Percentiles rank a stretch among this genome's conserved stretches.
These are phyloP conservation scores for Macroglossus sobrinus DNA, from an alignment of 2,113 vertebrate species.

Conservation along the genomic window DNA sequence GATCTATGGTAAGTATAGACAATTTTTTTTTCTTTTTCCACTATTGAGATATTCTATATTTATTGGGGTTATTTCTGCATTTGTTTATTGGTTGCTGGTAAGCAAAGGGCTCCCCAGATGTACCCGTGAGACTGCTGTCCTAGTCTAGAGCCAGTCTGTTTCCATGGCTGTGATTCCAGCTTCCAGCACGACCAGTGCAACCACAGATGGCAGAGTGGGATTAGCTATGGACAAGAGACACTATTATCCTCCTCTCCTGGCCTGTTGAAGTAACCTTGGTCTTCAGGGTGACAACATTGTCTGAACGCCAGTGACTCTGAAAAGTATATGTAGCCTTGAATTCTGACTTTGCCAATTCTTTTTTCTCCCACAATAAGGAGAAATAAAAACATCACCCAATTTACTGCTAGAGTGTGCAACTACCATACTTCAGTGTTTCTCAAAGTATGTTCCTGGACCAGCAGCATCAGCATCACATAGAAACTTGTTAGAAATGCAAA, in stretches of 20 bases:
- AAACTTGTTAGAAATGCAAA: neutral
- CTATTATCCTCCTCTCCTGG: neutral
- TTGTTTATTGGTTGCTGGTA: neutral
- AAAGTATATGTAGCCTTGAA: neutral
- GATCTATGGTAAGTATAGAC: constrained; percentile 91
- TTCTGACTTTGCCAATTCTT: neutral
- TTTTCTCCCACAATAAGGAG: neutral
- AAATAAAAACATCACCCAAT: neutral
- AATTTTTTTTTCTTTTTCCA: neutral
- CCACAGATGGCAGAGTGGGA: neutral
- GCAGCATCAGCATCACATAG: neutral
- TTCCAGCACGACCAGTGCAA: neutral
- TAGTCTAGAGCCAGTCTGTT: neutral
- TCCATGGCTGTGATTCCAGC: neutral
- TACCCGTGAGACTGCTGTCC: neutral
- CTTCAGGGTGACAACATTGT: neutral
- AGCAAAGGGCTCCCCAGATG: neutral
- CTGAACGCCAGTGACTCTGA: neutral
- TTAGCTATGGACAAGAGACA: neutral
- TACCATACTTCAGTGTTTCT: neutral
- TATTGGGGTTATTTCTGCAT: neutral
- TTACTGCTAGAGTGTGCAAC: too few relatives aligned
- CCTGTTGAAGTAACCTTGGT: neutral
- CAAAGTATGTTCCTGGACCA: neutral
- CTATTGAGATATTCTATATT: neutral